Percentiles rank a stretch among this genome's conserved stretches.
phyloP scores from a whole-genome alignment of 1,140 invertebrate genomes.

The Drosophila auraria region DNA sequence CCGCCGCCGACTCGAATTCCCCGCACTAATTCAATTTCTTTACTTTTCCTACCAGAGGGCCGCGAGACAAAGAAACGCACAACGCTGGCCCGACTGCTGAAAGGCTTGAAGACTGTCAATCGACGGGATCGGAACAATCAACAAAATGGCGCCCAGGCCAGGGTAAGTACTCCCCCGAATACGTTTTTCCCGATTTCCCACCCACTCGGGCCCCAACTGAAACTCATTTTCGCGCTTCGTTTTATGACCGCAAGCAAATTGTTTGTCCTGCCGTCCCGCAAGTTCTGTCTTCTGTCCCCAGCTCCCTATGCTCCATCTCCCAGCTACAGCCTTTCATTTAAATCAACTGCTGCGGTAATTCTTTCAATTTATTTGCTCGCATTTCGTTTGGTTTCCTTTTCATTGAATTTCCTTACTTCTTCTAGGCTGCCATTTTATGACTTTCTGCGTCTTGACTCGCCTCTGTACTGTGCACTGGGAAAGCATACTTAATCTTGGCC shows the following conservation, averaged over 20 bases:
- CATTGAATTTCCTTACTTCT: conserved; percentile 12
- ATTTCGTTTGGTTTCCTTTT: conserved; percentile 58
- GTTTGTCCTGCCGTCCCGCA: conserved; percentile 70
- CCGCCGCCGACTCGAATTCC: conserved; percentile 30
- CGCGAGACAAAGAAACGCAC: conserved; percentile 85
- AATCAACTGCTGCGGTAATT: conserved; percentile 84
- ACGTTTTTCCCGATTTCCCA: conserved; percentile 1
- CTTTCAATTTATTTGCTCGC: conserved; percentile 81
- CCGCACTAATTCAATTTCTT: conserved; percentile 59
- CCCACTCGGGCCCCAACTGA: neutral
- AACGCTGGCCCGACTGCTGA: conserved; percentile 83
- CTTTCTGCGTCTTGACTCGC: conserved; percentile 59
- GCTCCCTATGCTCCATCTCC: conserved; percentile 17
- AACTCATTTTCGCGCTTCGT: conserved; percentile 76
- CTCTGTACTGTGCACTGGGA: conserved; percentile 52
- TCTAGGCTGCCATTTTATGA: conserved; percentile 57
- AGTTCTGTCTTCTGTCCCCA: conserved; percentile 24
- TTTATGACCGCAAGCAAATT: conserved; percentile 84
- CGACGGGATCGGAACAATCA: conserved; percentile 85
- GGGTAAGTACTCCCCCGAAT: conserved; percentile 70
- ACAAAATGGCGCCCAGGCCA: conserved; percentile 81
- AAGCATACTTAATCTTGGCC: conserved; percentile 82
- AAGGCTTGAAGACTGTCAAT: conserved; percentile 85
- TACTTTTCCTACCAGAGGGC: conserved; percentile 60
- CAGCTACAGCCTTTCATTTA: conserved; percentile 64